Conservation (phyloP, 2,797 vertebrate species). For the Hephaestus fuliginosus region DNA sequence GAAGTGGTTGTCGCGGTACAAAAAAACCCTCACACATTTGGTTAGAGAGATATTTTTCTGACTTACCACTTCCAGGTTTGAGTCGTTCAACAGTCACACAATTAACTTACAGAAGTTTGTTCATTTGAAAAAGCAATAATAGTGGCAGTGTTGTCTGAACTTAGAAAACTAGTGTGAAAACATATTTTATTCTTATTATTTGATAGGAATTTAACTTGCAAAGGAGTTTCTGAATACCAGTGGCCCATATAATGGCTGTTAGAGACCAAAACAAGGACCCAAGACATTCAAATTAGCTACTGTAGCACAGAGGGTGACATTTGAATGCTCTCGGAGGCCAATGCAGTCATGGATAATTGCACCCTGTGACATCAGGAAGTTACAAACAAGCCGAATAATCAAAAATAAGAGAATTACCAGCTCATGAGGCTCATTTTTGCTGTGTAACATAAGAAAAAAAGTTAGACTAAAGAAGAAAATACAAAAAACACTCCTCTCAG, state of each 20-base stretch:
- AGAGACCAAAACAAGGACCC: not conserved
- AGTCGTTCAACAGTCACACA: not conserved
- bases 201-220: not conserved
- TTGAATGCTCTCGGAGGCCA: not conserved
- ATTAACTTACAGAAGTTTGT: not conserved
- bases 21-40: not conserved
- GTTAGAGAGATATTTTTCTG: not conserved
- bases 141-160: not conserved
- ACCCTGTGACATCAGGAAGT: not conserved
- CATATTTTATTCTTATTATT: not conserved
- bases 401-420: not conserved
- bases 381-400: not conserved
- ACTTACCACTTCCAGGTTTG: not conserved
- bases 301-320: conserved; percentile 15
- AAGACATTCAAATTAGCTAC: not conserved
- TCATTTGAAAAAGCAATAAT: not conserved
- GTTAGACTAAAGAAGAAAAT: not conserved
- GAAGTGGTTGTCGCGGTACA: not conserved
- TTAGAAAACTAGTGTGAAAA: not conserved
- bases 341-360: not conserved
- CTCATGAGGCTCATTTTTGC: not conserved
- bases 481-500: not conserved
- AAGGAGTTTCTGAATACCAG: not conserved
- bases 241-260: not conserved
- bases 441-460: not conserved